phyloP scores from a whole-genome alignment of 2,888 invertebrate genomes.

The Callyntrura guangdongensis region DNA sequence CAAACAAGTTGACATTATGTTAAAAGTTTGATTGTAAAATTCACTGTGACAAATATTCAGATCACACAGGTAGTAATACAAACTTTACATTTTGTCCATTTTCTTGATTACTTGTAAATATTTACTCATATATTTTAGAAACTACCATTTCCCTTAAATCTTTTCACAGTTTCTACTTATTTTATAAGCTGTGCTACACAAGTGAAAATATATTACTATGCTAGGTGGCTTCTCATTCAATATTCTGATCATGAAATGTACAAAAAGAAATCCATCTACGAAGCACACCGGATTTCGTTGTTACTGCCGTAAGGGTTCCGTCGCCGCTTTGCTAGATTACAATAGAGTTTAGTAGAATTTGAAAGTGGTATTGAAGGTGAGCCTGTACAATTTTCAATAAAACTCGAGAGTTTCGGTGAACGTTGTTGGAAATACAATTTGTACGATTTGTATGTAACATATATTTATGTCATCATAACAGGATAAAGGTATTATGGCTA shows the following conservation, averaged over 20 bases:
- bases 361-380: too few relatives aligned
- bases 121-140: not conserved
- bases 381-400: not conserved
- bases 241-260: slow-evolving; percentile 68
- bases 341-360: not conserved
- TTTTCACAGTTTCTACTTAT: slow-evolving; percentile 18
- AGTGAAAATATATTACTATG: too few relatives aligned
- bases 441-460: too few relatives aligned
- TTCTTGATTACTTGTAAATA: slow-evolving; percentile 1
- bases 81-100: slow-evolving; percentile 9
- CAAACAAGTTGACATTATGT: too few relatives aligned
- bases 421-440: too few relatives aligned
- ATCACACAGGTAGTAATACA: not conserved
- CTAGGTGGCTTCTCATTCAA: slow-evolving; percentile 43
- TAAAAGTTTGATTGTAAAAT: too few relatives aligned
- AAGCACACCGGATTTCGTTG: not conserved
- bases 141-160: slow-evolving; percentile 23
- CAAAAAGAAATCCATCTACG: slow-evolving; percentile 43
- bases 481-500: too few relatives aligned
- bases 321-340: too few relatives aligned
- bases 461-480: too few relatives aligned
- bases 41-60: too few relatives aligned
- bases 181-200: not conserved
- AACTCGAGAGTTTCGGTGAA: too few relatives aligned
- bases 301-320: not conserved